Conservation (phyloP, 2,113 vertebrate genomes). For the Channa argus region DNA sequence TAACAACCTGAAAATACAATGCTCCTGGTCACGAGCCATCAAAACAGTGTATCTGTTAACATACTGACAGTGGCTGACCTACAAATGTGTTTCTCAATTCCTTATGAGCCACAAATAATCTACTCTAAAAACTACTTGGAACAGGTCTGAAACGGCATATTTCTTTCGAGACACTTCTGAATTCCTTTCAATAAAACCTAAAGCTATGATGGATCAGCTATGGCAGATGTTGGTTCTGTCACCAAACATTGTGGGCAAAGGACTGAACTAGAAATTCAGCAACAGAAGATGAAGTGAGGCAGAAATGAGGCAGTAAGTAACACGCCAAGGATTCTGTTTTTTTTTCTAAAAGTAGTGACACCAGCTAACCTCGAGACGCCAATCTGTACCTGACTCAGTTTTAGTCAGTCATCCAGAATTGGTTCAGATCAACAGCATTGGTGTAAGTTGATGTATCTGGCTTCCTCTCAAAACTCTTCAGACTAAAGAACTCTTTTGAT, state of each 20-base stretch:
- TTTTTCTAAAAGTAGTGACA: neutral
- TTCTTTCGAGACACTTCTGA: no score
- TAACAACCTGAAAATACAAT: no score
- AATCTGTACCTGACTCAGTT: neutral
- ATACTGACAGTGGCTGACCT: no score
- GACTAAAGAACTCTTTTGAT: no score
- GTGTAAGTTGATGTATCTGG: neutral
- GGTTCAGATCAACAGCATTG: conserved; percentile 8
- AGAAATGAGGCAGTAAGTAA: neutral
- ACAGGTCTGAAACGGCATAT: no score
- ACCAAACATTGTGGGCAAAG: neutral
- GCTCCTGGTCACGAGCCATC: no score
- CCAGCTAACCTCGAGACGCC: neutral
- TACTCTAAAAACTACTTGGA: no score
- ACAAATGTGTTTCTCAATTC: no score
- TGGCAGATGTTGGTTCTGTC: conserved; percentile 14
- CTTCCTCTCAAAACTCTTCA: neutral
- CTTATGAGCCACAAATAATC: no score
- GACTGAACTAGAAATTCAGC: neutral
- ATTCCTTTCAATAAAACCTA: no score
- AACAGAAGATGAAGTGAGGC: neutral
- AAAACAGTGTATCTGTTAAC: no score
- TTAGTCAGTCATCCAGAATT: neutral
- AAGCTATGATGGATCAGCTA: conserved; percentile 11
- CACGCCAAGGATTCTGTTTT: neutral